Conservation (phyloP, 2,113 vertebrate species). For the Falcunculus frontatus region DNA sequence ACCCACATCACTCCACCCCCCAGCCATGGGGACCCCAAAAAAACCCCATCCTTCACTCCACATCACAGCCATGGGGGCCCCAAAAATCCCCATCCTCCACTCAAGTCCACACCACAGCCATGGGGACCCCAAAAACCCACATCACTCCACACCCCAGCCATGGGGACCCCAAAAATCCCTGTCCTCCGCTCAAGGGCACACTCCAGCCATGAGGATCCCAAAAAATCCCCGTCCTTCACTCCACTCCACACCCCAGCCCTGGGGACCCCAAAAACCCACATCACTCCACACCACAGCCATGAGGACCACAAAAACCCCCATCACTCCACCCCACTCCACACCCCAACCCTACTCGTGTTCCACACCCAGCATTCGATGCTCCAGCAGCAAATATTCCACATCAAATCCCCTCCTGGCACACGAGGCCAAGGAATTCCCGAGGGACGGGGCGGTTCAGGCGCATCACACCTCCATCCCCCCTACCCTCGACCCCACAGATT, state of each 20-base stretch:
- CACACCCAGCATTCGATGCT: neutral
- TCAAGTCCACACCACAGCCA: neutral
- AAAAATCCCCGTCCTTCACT: neutral
- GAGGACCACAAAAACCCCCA: fast-evolving
- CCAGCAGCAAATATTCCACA: fast-evolving
- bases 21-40: neutral
- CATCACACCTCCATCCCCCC: neutral
- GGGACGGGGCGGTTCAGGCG: fast-evolving
- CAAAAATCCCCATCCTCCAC: too few relatives aligned
- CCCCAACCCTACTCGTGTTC: fast-evolving
- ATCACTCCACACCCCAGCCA: neutral
- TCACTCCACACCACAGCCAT: neutral
- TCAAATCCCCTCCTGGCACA: neutral
- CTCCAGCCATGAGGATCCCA: fast-evolving
- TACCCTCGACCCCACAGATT: fast-evolving
- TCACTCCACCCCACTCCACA: neutral
- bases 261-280: neutral
- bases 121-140: neutral
- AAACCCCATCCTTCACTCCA: too few relatives aligned
- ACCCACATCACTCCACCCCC: too few relatives aligned
- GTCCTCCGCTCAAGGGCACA: neutral
- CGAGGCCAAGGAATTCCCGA: fast-evolving
- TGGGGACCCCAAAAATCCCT: neutral
- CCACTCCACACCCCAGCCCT: too few relatives aligned
- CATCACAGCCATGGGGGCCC: too few relatives aligned